Evolutionary conservation across 2,113 vertebrate genomes (phyloP), one percentile per base, ranked within the genome.

Genomic region (Laticauda laticaudata): DNA sequence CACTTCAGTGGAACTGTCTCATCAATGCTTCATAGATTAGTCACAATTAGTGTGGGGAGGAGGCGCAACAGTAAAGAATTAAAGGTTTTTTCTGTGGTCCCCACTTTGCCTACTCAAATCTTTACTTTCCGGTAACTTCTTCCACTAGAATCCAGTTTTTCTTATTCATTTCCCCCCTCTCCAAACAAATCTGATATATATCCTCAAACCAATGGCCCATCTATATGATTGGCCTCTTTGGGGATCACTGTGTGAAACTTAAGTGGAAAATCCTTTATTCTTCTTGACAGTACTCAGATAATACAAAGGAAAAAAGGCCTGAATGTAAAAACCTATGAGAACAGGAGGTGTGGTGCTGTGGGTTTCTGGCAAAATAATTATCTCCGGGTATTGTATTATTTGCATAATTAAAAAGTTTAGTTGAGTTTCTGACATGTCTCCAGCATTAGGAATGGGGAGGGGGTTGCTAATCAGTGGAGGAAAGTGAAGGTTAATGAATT

Each of bases 401-500:
- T 95, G 95, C 95, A 95, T 97, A 96, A 97, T 96, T 97, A 95
- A 97, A 97, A 97, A 92, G 92, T 96, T 95, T 96, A 96, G 94
- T 94, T 95, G 93, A 92, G 93, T 97, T 94, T 95, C 95, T 92
- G 0, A 95, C 94, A 43, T 2, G 95, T 95, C 91, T 96, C 89
- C 92, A 93, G 14, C 94, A 96, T 92, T 1, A 10, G 96, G 95
- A 96, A 95, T 81, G 92, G 91, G 89, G 93, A 93, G 94, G 92
- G 92, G 94, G 1, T 43, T 96, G 93, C 95, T 97, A 97, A 97
- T 96, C 97, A 97, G 95, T 92, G 96, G 96, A 97, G 95, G 94
- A 93, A 97, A 97, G 93, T 96, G 96, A 97, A 97, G 94, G 97
- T 96, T 97, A 97, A 97, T 97, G 96, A 96, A 97, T 97, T 97